Evolutionary conservation across 2,113 vertebrate species (phyloP).

Genomic region (Loxodonta africana): DNA sequence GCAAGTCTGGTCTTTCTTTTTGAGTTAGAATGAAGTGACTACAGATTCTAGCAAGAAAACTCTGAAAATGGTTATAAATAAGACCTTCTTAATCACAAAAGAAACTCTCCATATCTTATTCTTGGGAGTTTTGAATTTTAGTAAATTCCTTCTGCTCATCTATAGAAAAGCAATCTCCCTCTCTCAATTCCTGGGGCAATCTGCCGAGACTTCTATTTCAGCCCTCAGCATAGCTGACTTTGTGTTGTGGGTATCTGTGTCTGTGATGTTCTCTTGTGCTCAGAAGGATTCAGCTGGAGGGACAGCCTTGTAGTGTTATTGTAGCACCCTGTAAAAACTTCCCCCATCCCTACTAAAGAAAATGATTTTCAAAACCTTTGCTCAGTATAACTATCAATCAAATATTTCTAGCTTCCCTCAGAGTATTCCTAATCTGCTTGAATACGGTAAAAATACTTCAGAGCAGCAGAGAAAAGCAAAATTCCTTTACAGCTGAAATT

Average conservation of each 20-base stretch:
- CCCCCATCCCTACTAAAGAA: constrained; percentile 3
- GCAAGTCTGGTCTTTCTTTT: too few relatives aligned
- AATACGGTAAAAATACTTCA: not conserved
- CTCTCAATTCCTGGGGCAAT: not conserved
- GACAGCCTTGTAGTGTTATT: not conserved
- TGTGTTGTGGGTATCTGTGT: too few relatives aligned
- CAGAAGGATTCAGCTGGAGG: not conserved
- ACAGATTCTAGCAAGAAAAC: not conserved
- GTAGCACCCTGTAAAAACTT: not conserved
- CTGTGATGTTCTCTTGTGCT: not conserved
- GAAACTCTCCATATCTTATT: not conserved
- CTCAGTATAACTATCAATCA: not conserved
- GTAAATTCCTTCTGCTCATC: not conserved
- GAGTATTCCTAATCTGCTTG: not conserved
- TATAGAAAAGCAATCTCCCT: not conserved
- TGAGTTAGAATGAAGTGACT: not conserved
- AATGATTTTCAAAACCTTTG: not conserved
- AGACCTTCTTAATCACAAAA: not conserved
- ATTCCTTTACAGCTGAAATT: not conserved
- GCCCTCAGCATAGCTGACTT: not conserved
- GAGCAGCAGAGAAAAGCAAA: not conserved
- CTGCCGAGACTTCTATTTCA: not conserved
- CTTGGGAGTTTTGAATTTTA: not conserved
- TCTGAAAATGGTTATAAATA: not conserved
- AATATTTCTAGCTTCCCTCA: constrained; percentile 2